Evolutionary conservation across 2,113 vertebrate genomes (phyloP).

Genomic region (Tetrao urogallus): DNA sequence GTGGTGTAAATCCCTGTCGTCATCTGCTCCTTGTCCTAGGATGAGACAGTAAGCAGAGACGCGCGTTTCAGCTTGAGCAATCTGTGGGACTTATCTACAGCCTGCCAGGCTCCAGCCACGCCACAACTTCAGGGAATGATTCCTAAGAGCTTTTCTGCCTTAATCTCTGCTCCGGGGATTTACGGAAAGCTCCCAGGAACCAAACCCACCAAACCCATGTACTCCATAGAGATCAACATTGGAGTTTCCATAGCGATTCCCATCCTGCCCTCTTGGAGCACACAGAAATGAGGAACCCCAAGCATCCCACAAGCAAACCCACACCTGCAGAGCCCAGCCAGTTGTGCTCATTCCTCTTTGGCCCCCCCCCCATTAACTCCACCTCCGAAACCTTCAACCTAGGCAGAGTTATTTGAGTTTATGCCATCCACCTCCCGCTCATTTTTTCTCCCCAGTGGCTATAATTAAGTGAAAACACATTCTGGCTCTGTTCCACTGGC

Average conservation of each 20-base stretch:
- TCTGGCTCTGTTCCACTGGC: not conserved
- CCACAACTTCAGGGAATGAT: not conserved
- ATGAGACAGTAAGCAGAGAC: not conserved
- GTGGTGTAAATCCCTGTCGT: constrained; percentile 91
- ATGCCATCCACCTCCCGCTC: not conserved
- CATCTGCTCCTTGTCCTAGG: constrained; percentile 94
- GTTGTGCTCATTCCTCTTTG: not conserved
- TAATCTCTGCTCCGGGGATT: not conserved
- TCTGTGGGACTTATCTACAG: not conserved
- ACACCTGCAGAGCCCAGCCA: not conserved
- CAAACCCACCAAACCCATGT: not conserved
- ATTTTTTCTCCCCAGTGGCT: accelerated
- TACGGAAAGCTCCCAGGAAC: not conserved
- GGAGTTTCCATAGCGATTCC: constrained; percentile 4
- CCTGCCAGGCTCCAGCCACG: not conserved
- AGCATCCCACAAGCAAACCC: not conserved
- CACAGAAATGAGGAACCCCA: not conserved
- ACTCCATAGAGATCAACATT: not conserved
- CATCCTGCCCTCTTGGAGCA: accelerated
- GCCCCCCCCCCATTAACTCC: not conserved
- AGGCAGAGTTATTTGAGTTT: not conserved
- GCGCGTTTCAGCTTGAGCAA: not conserved
- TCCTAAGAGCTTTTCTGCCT: not conserved
- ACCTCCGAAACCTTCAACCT: not conserved
- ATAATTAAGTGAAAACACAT: not conserved